Conservation (phyloP, 2,797 vertebrate species). For the Antennarius maculatus region DNA sequence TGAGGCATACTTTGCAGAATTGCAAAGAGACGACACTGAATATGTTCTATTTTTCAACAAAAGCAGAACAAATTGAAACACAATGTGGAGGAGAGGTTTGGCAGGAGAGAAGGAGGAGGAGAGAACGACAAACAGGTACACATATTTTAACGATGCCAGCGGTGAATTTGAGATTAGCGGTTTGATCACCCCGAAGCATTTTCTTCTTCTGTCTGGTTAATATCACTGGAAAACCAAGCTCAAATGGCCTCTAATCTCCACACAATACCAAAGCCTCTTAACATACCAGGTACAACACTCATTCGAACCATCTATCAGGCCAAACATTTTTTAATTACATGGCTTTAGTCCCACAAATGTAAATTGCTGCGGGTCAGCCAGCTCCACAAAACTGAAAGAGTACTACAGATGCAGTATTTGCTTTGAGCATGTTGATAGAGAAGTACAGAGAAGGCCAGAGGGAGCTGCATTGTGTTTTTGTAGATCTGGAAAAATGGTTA, state of each 20-base stretch:
- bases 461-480: too few species aligned
- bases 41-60: conserved; percentile 52
- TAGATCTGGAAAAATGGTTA: too few species aligned
- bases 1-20: conserved; percentile 49
- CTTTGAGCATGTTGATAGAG: too few species aligned
- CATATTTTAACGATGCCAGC: conserved; percentile 54
- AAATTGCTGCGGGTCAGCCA: too few species aligned
- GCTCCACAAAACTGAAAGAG: background rate
- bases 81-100: conserved; percentile 46
- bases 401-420: too few species aligned
- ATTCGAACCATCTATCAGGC: background rate
- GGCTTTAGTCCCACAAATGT: too few species aligned
- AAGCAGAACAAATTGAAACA: conserved; percentile 61
- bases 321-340: background rate
- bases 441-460: too few species aligned
- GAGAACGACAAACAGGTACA: conserved; percentile 49
- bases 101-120: conserved; percentile 21
- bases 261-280: background rate
- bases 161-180: conserved; percentile 56
- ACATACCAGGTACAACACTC: background rate
- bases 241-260: conserved; percentile 24
- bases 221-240: conserved; percentile 35
- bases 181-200: conserved; percentile 46
- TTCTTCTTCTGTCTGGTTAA: conserved; percentile 25
- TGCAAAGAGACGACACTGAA: conserved; percentile 56